Percentiles rank a stretch among this genome's conserved stretches.
Conservation (phyloP, 2,113 vertebrate species). For the Drymodes brunneopygia region DNA sequence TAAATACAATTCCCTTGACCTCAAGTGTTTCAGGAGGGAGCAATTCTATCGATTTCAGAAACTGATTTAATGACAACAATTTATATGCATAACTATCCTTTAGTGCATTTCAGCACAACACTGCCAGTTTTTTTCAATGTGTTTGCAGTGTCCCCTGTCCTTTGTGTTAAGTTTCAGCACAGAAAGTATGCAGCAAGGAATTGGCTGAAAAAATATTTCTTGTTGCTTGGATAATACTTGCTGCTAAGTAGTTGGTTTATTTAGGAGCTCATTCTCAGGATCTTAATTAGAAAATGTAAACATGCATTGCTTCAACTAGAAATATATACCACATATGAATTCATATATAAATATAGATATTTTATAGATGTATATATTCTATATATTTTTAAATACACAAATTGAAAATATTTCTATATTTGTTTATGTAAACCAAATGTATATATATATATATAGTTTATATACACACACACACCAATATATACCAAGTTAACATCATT, state of each 20-base stretch:
- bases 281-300: background rate
- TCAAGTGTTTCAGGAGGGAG: background rate
- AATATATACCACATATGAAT: background rate
- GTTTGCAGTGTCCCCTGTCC: background rate
- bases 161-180: background rate
- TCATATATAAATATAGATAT: background rate
- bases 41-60: constrained; percentile 55
- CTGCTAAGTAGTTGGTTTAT: background rate
- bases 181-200: background rate
- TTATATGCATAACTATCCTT: constrained; percentile 50
- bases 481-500: background rate
- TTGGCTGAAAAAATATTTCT: background rate
- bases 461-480: background rate
- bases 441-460: no score
- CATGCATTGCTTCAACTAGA: background rate
- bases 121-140: constrained; percentile 26
- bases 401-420: background rate
- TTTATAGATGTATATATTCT: background rate
- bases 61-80: constrained; percentile 41
- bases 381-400: background rate
- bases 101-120: constrained; percentile 38
- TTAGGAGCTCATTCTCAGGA: background rate
- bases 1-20: constrained; percentile 14
- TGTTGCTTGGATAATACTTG: background rate
- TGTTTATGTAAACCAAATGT: background rate